A percentile compares a stretch with the other conserved stretches of the same genome.
phyloP scores from a whole-genome alignment of 2,888 invertebrate genomes.

The Neoaliturus tenellus region DNA sequence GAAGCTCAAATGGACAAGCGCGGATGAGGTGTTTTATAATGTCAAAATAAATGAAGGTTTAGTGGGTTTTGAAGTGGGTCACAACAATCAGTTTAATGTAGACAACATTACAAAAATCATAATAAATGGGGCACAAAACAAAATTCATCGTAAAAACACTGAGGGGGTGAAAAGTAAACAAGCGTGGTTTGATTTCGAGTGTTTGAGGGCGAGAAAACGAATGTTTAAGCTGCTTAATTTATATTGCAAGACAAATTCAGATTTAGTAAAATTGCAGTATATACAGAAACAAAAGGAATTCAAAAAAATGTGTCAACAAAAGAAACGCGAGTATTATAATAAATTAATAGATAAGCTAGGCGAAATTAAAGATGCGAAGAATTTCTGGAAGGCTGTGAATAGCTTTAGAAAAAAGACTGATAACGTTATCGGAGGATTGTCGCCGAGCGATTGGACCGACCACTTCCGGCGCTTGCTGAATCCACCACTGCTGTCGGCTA shows the following conservation, averaged over 20 bases:
- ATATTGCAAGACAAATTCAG: conserved; percentile 8
- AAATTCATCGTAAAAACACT: neutral
- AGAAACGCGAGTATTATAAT: neutral
- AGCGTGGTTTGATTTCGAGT: neutral
- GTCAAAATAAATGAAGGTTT: neutral
- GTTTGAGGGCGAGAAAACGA: neutral
- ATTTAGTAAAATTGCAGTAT: neutral
- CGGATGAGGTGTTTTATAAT: neutral
- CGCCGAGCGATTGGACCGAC: neutral
- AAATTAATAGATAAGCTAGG: neutral
- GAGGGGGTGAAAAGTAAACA: neutral
- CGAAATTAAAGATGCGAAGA: neutral
- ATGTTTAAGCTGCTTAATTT: conserved; percentile 13
- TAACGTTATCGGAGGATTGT: neutral
- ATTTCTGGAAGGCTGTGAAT: neutral
- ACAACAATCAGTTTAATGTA: neutral
- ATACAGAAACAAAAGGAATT: neutral
- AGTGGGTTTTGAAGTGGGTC: neutral
- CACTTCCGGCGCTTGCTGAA: neutral
- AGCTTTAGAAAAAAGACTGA: neutral
- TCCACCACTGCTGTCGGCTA: neutral
- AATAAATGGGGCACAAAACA: neutral
- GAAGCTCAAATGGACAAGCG: neutral
- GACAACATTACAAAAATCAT: neutral
- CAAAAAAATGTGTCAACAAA: neutral